phyloP scores from a whole-genome alignment of 2,888 invertebrate species.

The Pristionchus mayeri region DNA sequence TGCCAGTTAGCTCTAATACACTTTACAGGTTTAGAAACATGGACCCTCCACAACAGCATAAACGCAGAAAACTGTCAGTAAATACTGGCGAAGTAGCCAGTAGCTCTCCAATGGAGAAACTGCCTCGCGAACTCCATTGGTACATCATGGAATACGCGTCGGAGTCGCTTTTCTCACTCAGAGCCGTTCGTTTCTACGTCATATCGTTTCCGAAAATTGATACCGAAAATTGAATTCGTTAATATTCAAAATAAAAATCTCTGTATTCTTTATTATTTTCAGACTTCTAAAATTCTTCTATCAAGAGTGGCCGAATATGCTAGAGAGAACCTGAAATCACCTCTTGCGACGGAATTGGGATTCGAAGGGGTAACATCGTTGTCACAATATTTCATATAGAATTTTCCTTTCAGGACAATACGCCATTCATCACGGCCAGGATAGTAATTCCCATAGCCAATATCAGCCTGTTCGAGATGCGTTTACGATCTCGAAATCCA shows the following conservation, averaged over 20 bases:
- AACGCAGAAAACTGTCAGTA: too few species aligned
- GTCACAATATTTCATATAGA: too few species aligned
- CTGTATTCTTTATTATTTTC: not conserved
- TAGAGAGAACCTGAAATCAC: not conserved
- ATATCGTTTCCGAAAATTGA: not conserved
- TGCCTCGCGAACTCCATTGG: not conserved
- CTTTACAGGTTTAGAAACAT: too few species aligned
- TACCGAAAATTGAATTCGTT: not conserved
- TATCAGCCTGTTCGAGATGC: too few species aligned
- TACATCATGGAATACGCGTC: not conserved
- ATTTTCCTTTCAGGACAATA: too few species aligned
- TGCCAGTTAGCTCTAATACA: too few species aligned
- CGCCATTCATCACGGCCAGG: too few species aligned
- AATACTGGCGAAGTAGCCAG: too few species aligned
- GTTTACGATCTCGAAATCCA: too few species aligned
- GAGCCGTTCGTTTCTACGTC: not conserved
- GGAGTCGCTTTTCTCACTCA: not conserved
- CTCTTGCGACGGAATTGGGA: not conserved
- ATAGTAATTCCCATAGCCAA: too few species aligned
- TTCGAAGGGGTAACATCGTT: not conserved
- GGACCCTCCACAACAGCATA: too few species aligned
- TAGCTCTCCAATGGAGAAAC: not conserved
- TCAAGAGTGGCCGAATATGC: not conserved
- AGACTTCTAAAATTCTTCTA: not conserved
- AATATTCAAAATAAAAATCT: not conserved